phyloP scores from a whole-genome alignment of 2,797 vertebrate species.

The Chaetophractus vellerosus region DNA sequence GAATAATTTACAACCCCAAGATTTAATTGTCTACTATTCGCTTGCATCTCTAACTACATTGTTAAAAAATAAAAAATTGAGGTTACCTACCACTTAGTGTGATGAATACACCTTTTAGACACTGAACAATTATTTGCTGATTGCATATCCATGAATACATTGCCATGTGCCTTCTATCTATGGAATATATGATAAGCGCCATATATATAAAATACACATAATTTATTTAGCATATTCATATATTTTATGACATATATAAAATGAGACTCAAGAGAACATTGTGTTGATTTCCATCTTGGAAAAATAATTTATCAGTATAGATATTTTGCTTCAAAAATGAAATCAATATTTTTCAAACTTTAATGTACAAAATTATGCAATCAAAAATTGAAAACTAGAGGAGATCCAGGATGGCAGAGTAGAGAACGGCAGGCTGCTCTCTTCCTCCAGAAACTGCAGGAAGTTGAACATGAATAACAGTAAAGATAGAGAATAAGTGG shows the following conservation, averaged over 20 bases:
- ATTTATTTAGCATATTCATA: conserved; percentile 40
- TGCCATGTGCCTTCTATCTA: conserved; percentile 28
- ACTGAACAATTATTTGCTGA: conserved; percentile 34
- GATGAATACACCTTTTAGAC: conserved; percentile 27
- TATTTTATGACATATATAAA: conserved; percentile 24
- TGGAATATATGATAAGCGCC: neutral
- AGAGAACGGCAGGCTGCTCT: too few relatives aligned
- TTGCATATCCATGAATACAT: conserved; percentile 47
- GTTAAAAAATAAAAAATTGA: neutral
- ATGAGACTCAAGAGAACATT: neutral
- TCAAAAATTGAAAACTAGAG: conserved; percentile 25
- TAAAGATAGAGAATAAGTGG: too few relatives aligned
- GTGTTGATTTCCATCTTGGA: conserved; percentile 1
- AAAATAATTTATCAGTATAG: conserved; percentile 24
- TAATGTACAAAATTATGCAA: neutral
- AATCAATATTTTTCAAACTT: conserved; percentile 6
- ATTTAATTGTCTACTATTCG: conserved; percentile 64
- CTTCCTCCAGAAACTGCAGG: too few relatives aligned
- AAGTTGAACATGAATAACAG: too few relatives aligned
- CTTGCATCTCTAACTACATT: conserved; percentile 9
- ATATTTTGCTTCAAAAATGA: conserved; percentile 18
- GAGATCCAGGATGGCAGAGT: too few relatives aligned
- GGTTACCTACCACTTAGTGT: neutral
- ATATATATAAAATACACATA: neutral
- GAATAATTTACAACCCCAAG: conserved; percentile 4